Evolutionary conservation across 2,113 vertebrate genomes (phyloP).

Genomic region (Ctenodactylus gundi): DNA sequence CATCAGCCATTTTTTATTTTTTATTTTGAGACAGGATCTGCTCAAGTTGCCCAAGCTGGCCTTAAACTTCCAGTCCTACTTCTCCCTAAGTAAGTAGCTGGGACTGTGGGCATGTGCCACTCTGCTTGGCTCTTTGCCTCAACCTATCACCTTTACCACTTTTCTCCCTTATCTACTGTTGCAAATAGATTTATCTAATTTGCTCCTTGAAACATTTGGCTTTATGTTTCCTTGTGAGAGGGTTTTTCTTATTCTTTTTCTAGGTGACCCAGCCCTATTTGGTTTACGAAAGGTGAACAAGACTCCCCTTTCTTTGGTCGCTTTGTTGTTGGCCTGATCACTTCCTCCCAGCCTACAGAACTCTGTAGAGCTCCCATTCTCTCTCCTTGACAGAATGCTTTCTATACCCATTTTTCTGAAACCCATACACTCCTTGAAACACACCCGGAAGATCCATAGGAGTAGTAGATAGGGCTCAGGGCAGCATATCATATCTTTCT

Average conservation of each 20-base stretch:
- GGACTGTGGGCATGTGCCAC: neutral
- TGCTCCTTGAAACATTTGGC: neutral
- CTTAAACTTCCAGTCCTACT: neutral
- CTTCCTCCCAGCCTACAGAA: neutral
- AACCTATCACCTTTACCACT: neutral
- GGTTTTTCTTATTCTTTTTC: neutral
- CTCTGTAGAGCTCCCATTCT: accelerated
- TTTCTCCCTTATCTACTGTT: neutral
- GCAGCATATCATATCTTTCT: conserved; percentile 83
- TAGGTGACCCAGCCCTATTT: neutral
- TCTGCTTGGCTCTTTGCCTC: neutral
- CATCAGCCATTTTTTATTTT: neutral
- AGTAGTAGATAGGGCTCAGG: conserved; percentile 70
- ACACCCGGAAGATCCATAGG: neutral
- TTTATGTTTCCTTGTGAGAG: neutral
- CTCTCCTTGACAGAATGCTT: neutral
- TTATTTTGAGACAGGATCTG: neutral
- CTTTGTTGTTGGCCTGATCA: neutral
- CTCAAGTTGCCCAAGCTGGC: neutral
- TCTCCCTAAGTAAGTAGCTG: neutral
- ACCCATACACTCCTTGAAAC: neutral
- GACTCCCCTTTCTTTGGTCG: neutral
- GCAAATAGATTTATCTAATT: neutral
- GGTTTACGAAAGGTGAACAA: neutral
- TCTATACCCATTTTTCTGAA: neutral